phyloP scores from a whole-genome alignment of 2,113 vertebrate genomes.

The Rhea americana region DNA sequence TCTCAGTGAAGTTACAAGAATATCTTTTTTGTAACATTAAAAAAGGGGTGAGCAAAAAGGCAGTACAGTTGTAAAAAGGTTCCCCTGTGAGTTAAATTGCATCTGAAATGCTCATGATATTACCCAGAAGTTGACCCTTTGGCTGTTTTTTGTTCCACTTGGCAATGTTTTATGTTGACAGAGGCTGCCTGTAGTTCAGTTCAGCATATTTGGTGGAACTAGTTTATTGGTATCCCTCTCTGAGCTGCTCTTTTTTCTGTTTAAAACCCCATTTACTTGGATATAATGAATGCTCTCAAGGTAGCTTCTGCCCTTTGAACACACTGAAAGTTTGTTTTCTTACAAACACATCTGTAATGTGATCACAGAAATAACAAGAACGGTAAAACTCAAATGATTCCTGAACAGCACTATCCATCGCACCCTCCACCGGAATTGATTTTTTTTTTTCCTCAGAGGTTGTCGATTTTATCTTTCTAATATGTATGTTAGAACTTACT shows the following conservation, averaged over 20 bases:
- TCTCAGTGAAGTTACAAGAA: background rate
- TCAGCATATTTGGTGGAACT: background rate
- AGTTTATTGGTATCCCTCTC: background rate
- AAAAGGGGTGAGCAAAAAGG: background rate
- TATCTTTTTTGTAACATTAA: background rate
- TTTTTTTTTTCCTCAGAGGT: background rate
- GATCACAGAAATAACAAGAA: background rate
- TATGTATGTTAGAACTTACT: background rate
- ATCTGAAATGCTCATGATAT: background rate
- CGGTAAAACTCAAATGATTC: background rate
- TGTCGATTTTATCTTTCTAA: background rate
- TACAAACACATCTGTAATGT: background rate
- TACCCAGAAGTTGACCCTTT: background rate
- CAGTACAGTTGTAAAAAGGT: background rate
- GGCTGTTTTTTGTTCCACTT: background rate
- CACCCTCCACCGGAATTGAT: background rate
- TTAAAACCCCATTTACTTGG: background rate
- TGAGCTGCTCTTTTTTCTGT: background rate
- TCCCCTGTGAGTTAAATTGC: background rate
- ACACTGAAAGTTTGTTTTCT: background rate
- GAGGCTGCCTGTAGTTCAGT: background rate
- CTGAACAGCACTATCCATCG: background rate
- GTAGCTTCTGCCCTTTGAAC: background rate
- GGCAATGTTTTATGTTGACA: background rate
- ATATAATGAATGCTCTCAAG: background rate